These are phyloP conservation scores for Atlantisia rogersi DNA, from an alignment of 2,113 vertebrate genomes.

Conservation along the genomic window DNA sequence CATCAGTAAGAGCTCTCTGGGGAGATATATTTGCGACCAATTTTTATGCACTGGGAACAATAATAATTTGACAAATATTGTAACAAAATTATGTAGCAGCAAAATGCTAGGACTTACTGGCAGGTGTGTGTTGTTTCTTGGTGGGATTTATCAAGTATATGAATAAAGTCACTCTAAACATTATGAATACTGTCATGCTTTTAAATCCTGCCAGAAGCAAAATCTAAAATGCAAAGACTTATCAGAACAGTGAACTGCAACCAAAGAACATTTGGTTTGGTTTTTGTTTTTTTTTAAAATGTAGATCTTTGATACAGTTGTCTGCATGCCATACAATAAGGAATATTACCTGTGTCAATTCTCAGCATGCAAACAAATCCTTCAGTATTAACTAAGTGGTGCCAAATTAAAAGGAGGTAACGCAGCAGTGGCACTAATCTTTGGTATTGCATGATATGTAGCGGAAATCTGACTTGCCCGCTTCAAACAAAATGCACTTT, in stretches of 20 bases:
- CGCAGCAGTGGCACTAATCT: background rate
- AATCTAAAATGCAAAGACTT: background rate
- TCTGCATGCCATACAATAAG: background rate
- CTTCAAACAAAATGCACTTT: background rate
- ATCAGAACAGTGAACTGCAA: background rate
- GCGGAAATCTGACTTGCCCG: background rate
- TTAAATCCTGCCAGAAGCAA: background rate
- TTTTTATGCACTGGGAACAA: background rate
- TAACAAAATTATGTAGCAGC: background rate
- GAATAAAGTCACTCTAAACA: background rate
- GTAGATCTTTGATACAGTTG: background rate
- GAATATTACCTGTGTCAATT: background rate
- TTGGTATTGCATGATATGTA: background rate
- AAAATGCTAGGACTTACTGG: background rate
- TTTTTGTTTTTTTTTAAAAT: too few species aligned
- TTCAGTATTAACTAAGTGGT: background rate
- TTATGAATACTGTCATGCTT: background rate
- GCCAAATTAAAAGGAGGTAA: background rate
- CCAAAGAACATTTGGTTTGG: background rate
- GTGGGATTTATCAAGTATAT: background rate
- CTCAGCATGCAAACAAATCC: background rate
- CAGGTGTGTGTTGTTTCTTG: background rate
- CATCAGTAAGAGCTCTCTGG: background rate
- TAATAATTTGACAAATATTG: background rate
- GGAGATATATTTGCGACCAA: background rate